Evolutionary conservation across 2,888 invertebrate genomes (phyloP), one percentile per base, ranked within the genome.

Genomic region (Amphipoea oculea): DNA sequence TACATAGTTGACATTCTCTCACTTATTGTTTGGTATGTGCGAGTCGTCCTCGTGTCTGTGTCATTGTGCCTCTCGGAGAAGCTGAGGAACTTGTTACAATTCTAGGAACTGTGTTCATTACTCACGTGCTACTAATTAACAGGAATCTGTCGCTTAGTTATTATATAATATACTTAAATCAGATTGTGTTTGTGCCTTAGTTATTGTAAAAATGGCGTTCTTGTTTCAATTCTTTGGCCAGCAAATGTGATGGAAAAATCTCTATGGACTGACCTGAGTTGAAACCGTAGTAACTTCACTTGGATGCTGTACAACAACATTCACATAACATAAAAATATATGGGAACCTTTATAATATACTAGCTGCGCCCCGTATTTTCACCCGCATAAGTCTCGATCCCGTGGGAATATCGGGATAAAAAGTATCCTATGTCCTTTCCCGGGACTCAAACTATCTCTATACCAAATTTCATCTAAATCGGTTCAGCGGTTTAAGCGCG

Each of bases 1-100:
- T 54, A 29, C 29, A 29, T 29, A 45, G 67, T 66, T 76, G 82
- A 67, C 69, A 82, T 76, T 82, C 82, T 65, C 1, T 62, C n/a
- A 54, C 14, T 69, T 48, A 74, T 77, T 72, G 63, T 68, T 63
- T 20, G n/a, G 45, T 69, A 63, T 29, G 14, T 2, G 48, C 14
- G 23, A 11, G 1, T 69, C 29, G 4, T 9, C 7, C 66, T 62
- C 36, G 51, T 36, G 54, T 4, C 23, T 5, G 62, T 23, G 36
- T 57, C 57, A 48, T 57, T 72, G 48, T 63, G 48, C 63, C 60
- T 51, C 36, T 76, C 36, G 20, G 9, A 60, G 23, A 36, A 42
- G 81, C 51, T 76, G 9, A 60, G 23, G 42, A 42, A 85, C 51
- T 76, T 62, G 20, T n/a, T 20, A 69, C 74, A 17, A 45, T 84